Base-by-base conservation (phyloP, 2,113 vertebrate species). In the Oncorhynchus masou region DNA sequence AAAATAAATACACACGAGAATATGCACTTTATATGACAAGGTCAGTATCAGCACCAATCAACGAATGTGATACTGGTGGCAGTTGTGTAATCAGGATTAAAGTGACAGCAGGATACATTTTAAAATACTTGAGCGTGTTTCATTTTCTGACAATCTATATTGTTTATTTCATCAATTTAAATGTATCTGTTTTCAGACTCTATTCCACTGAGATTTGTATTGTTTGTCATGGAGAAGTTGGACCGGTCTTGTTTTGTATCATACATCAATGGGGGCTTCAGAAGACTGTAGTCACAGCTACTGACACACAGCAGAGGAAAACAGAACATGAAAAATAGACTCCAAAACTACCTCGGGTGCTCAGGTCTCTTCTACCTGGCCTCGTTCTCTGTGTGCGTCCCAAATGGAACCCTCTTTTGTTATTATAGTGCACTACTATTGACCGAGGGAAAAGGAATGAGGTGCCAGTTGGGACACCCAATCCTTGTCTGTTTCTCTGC, bases 221-320 rank as follows among this genome's bases (percentile, higher is more conserved):
- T 29, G 25, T 2, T 68, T 5, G 15, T 16, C 16, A 12, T n/a
- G 39, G 39, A 39, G 39, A 9, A 9, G 7, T 39, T 39, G 39
- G 39, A 39, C 39, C 39, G 2, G 48, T 25, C 45, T 49, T 4
- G 11, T 67, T 74, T 74, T 75, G 64, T 75, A 65, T 57, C 13
- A 68, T 59, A 24, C 73, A 68, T 75, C 74, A 59, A 15, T 66
- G 19, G 48, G 65, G 49, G 65, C 51, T 75, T 75, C 74, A 34
- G 49, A 54, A 71, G 70, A 29, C 22, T 65, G 3, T 51, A 51
- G 49, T 51, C 49, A 51, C 62, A 65, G 11, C 24, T 25, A 65
- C 9, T 25, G 9, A 27, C 62, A 15, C 62, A 4, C 7, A 22
- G 20, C 9, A 65, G 62, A 62, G 5, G 59, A 65, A 51, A 16